These are phyloP conservation scores for Drosophila ironensis DNA, from an alignment of 1,140 invertebrate species.

Conservation along the genomic window DNA sequence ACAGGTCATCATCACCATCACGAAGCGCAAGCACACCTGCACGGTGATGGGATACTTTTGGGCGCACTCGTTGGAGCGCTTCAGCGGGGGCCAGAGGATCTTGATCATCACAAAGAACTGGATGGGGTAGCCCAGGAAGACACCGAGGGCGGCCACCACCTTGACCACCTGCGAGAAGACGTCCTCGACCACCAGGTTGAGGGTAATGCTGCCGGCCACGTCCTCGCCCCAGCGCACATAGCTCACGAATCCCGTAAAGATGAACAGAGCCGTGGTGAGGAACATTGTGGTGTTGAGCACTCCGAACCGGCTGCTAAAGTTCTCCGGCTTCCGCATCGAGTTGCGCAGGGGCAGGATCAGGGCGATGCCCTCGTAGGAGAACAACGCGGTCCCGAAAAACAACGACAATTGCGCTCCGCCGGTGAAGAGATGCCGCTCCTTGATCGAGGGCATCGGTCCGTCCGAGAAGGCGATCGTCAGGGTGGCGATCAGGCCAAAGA, in stretches of 20 bases:
- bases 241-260: slow-evolving; percentile 88
- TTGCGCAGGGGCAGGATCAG: slow-evolving; percentile 93
- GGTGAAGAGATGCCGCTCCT: slow-evolving; percentile 83
- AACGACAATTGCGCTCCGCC: slow-evolving; percentile 85
- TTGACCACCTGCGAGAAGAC: slow-evolving; percentile 84
- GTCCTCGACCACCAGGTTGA: slow-evolving; percentile 84
- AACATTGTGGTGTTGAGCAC: slow-evolving; percentile 91
- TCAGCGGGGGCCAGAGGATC: slow-evolving; percentile 85
- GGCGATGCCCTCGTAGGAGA: slow-evolving; percentile 91
- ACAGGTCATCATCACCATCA: slow-evolving; percentile 89
- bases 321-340: slow-evolving; percentile 90
- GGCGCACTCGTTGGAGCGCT: slow-evolving; percentile 83
- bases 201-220: slow-evolving; percentile 85
- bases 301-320: slow-evolving; percentile 89
- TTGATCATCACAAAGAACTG: slow-evolving; percentile 93
- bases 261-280: slow-evolving; percentile 88
- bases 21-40: slow-evolving; percentile 64
- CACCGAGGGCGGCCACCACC: slow-evolving; percentile 88
- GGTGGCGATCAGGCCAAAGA: slow-evolving; percentile 85
- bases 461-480: slow-evolving; percentile 87
- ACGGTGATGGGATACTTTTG: slow-evolving; percentile 82
- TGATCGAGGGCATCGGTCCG: slow-evolving; percentile 85
- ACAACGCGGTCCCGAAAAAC: slow-evolving; percentile 90
- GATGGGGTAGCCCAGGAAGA: slow-evolving; percentile 91
- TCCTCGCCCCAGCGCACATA: slow-evolving; percentile 88